Conservation (phyloP, 2,797 vertebrate species). For the Pseudochirops cupreus region DNA sequence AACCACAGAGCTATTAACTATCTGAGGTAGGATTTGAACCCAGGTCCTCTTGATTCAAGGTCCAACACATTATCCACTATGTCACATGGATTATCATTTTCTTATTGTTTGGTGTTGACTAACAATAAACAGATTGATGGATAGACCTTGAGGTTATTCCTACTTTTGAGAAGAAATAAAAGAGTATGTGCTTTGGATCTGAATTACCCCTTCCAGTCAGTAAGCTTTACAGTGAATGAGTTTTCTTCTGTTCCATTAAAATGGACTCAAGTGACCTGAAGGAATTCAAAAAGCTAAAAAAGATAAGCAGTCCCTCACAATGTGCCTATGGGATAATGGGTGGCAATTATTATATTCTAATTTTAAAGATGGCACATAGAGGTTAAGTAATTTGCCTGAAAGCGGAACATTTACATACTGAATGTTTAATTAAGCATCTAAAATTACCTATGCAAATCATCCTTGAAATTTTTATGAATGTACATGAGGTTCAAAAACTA, state of each 20-base stretch:
- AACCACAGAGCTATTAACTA: background rate
- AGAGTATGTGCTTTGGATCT: constrained; percentile 15
- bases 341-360: constrained; percentile 69
- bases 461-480: constrained; percentile 70
- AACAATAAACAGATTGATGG: background rate
- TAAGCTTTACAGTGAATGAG: constrained; percentile 20
- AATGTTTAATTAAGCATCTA: constrained; percentile 75
- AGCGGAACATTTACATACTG: constrained; percentile 67
- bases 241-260: constrained; percentile 48
- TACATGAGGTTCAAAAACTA: constrained; percentile 63
- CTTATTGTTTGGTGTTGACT: background rate
- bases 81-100: background rate
- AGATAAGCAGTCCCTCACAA: constrained; percentile 47
- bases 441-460: constrained; percentile 68
- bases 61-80: background rate
- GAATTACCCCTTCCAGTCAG: background rate
- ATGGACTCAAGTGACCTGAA: constrained; percentile 22
- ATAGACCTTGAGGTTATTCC: constrained; percentile 26
- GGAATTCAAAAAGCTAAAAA: constrained; percentile 31
- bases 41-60: background rate
- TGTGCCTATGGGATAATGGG: constrained; percentile 62
- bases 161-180: constrained; percentile 40
- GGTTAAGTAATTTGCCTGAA: constrained; percentile 73
- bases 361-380: constrained; percentile 71
- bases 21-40: background rate